Conservation (phyloP, 2,797 vertebrate species). For the Urocyon cinereoargenteus region DNA sequence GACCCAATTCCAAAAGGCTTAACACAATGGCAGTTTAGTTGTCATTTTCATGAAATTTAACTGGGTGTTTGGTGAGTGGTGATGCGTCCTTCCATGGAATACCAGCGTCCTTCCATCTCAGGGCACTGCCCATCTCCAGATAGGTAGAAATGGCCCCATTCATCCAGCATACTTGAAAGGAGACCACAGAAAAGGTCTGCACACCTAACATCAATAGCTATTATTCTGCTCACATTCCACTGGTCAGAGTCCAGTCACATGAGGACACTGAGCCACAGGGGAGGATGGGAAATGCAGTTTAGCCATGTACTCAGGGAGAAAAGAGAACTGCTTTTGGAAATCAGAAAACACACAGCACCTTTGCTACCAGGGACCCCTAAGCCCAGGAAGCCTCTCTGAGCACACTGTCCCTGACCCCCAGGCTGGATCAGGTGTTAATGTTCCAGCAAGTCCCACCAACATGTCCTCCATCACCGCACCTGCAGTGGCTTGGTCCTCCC, state of each 20-base stretch:
- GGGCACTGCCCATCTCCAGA: not conserved
- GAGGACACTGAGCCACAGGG: not conserved
- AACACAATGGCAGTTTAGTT: not conserved
- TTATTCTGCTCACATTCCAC: not conserved
- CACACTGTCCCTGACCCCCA: not conserved
- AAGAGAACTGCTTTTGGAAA: not conserved
- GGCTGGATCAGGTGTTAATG: no score
- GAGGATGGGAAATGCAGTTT: constrained; percentile 8
- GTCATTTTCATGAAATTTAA: not conserved
- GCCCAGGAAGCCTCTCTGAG: not conserved
- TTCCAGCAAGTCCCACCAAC: not conserved
- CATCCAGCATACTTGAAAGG: not conserved
- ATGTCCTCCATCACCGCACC: not conserved
- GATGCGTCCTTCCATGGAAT: no score
- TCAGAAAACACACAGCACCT: not conserved
- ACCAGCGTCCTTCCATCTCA: not conserved
- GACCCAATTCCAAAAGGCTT: not conserved
- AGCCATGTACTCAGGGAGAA: not conserved
- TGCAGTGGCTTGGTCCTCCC: not conserved
- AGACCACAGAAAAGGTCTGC: not conserved
- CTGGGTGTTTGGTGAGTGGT: not conserved
- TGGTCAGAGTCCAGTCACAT: not conserved
- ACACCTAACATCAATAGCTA: not conserved
- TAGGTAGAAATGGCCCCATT: not conserved
- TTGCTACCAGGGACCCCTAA: not conserved